Evolutionary conservation across 2,113 vertebrate species (phyloP), one percentile per base, ranked within the genome.

Genomic region (Paracanthobrama guichenoti): DNA sequence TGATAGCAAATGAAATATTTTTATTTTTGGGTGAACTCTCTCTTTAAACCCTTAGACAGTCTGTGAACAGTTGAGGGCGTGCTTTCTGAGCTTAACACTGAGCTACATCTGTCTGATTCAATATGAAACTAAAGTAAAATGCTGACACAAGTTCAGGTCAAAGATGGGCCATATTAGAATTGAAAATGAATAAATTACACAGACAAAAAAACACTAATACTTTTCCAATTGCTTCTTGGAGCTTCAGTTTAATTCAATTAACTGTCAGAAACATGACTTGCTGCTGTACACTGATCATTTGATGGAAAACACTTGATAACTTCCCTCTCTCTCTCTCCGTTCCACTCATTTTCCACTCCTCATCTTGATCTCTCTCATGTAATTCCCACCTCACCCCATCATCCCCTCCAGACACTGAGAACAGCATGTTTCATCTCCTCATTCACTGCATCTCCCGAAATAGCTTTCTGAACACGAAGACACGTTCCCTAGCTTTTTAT

Each of bases 381-480:
- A 26, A 57, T 72, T 72, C 14, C 62, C 79, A 46, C 50, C 79
- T 81, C 79, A 42, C 10, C 53, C 57, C 31, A 82, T 24, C 55
- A 20, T 42, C n/a, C 59, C 66, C 84, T 79, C 73, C 53, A 71
- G 86, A 78, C 39, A 42, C 78, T 12, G 64, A 72, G 53, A 87
- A 66, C 79, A 72, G 79, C 13, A 55, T 10, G 81, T 76, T 84
- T 84, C 77, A 84, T 81, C 86, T 81, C 44, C 53, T 26, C 35
- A 31, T 42, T 67, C 67, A 75, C 39, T 75, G 57, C 69, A 64
- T 48, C 60, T 82, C 83, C 79, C 64, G 12, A 85, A 87, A 87
- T 78, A 87, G 55, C 55, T 69, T 35, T 3, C 22, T 46, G 31
- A 84, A 28, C 48, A 80, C 26, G 6, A 73, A 83, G 74, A 74